Evolutionary conservation across 1,140 invertebrate genomes (phyloP).

Genomic region (Adoxophyes honmai): DNA sequence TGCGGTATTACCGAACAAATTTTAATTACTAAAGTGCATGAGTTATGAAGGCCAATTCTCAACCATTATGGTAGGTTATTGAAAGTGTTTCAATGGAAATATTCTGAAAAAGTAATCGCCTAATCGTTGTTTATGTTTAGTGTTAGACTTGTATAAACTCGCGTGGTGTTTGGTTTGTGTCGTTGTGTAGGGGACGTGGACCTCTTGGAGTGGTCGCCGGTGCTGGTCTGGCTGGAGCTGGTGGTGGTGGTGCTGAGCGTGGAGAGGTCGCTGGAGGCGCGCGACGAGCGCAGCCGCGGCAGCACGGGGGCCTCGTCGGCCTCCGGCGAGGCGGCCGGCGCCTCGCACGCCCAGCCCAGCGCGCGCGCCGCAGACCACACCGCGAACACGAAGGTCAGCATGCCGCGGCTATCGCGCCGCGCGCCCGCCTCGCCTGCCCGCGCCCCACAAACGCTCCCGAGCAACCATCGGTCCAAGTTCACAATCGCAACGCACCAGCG

Average conservation of each 20-base stretch:
- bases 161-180: too few relatives aligned
- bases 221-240: conserved; percentile 68
- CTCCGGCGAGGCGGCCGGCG: conserved; percentile 45
- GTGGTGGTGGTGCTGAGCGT: conserved; percentile 70
- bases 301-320: conserved; percentile 65
- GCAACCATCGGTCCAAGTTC: conserved; percentile 48
- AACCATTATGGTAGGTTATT: not conserved
- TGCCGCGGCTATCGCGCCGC: conserved; percentile 51
- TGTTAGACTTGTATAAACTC: too few relatives aligned
- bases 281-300: conserved; percentile 76
- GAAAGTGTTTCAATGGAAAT: too few relatives aligned
- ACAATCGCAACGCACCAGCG: conserved; percentile 25
- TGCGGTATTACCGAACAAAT: too few relatives aligned
- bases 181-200: conserved; percentile 46
- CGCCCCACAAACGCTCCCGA: conserved; percentile 38
- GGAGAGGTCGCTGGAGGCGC: conserved; percentile 77
- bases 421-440: conserved; percentile 45
- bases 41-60: conserved; percentile 5
- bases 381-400: conserved; percentile 66
- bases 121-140: conserved; percentile 30
- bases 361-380: conserved; percentile 64
- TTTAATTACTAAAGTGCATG: not conserved
- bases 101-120: conserved; percentile 15
- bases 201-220: conserved; percentile 64
- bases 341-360: conserved; percentile 60